Base-by-base conservation (phyloP, 2,113 vertebrate genomes). In the Talpa occidentalis region DNA sequence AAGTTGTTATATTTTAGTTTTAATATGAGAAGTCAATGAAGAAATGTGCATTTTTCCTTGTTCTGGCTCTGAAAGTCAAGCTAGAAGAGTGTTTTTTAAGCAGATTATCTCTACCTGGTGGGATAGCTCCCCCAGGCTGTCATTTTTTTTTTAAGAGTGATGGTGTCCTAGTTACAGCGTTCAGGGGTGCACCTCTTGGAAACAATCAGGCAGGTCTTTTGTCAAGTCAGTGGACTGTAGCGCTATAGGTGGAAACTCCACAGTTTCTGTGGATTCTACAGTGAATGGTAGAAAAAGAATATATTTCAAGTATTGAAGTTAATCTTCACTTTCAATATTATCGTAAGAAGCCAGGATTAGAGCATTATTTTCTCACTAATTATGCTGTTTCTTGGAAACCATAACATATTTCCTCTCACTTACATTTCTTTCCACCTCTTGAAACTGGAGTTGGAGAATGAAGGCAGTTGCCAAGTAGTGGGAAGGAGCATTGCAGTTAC, bases 331-430 rank as follows among this genome's bases (percentile, higher is more conserved):
- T 88, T 66, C 26, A 37, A 40, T 49, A 6, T n/a, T 66, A 32
- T 70, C 85, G 11, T 56, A 77, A 89, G 35, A 88, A 24, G n/a
- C 49, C 21, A 56, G 32, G n/a, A 52, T 40, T 49, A 32, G 44
- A 77, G 8, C 67, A 40, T 60, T 30, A n/a, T 30, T 86, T 88
- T 80, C 19, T 84, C 92, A 49, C 3, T 77, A 70, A 37, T 10
- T n/a, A 64, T 83, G 26, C 6, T 49, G 8, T 83, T 92, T 96
- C 80, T 91, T 87, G 60, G 85, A 88, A 92, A 72, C 42, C 19
- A 3, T 35, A 70, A 72, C 35, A 0, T 32, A 30, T 56, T 87
- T 91, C 35, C 56, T 64, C 12, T 79, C 47, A 92, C 73, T 24
- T 73, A 22, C 22, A 2, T 89, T 73, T 30, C 24, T 88, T 84